These are phyloP conservation scores for Actinernus sp. DNA, from an alignment of 92 coral and sea anemone species.

Conservation along the genomic window DNA sequence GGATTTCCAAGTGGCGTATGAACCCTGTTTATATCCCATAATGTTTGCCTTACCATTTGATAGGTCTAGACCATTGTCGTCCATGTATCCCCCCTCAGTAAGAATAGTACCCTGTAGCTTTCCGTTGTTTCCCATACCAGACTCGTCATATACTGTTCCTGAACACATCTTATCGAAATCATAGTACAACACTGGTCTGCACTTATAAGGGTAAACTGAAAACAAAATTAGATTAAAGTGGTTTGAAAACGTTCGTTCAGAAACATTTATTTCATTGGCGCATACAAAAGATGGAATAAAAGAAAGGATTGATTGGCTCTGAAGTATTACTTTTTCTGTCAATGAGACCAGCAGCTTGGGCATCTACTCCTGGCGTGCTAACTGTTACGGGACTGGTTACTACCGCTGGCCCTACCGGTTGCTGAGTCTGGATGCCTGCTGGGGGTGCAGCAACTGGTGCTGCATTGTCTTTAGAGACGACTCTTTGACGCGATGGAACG, in stretches of 20 bases:
- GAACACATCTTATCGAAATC: slow-evolving; percentile 86
- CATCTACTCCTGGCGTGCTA: no score
- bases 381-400: slow-evolving; percentile 1
- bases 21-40: background rate
- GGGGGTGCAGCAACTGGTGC: background rate
- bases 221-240: no score
- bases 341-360: no score
- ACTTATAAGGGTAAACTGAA: slow-evolving; percentile 74
- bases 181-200: slow-evolving; percentile 85
- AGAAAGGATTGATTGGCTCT: no score
- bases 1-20: background rate
- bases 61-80: slow-evolving; percentile 79
- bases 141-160: slow-evolving; percentile 84
- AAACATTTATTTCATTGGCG: no score
- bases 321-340: no score
- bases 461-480: slow-evolving; percentile 8
- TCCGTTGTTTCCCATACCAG: slow-evolving; percentile 93
- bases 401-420: slow-evolving; percentile 4
- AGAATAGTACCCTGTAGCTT: slow-evolving; percentile 60
- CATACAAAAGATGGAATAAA: no score
- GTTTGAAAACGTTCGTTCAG: no score
- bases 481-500: background rate
- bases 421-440: background rate
- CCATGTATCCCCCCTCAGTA: slow-evolving; percentile 67
- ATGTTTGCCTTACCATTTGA: slow-evolving; percentile 51